phyloP scores from a whole-genome alignment of 2,113 vertebrate species.

The Triplophysa dalaica region DNA sequence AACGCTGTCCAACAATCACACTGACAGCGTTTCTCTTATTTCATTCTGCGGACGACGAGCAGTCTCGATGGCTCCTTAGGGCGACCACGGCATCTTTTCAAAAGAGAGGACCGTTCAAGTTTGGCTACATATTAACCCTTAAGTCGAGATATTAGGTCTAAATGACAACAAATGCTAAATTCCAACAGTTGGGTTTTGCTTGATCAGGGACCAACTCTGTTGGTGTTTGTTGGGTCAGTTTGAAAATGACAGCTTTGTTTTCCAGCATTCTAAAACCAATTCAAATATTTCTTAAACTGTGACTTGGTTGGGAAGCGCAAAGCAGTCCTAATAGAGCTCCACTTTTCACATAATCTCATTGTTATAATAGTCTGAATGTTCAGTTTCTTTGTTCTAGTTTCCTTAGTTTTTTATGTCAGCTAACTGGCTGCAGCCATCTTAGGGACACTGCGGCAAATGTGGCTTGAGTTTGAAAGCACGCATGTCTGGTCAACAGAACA shows the following conservation, averaged over 20 bases:
- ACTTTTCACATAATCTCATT: neutral
- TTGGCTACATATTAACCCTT: conserved; percentile 27
- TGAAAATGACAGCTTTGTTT: no score
- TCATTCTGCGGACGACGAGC: conserved; percentile 23
- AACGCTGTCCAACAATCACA: conserved; percentile 53
- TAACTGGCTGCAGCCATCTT: conserved; percentile 2
- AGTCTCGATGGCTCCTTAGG: conserved; percentile 36
- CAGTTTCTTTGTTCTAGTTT: neutral
- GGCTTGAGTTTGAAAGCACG: conserved; percentile 53
- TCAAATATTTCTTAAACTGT: no score
- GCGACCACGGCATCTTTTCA: conserved; percentile 32
- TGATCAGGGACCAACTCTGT: no score
- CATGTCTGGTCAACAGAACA: conserved; percentile 58
- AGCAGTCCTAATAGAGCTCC: neutral
- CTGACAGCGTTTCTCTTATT: conserved; percentile 40
- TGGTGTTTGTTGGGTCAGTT: no score
- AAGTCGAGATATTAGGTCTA: neutral
- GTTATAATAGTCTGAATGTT: no score
- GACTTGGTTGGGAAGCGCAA: no score
- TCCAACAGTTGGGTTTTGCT: no score
- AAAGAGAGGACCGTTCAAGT: conserved; percentile 44
- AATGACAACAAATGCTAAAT: no score
- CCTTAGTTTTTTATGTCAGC: conserved; percentile 12
- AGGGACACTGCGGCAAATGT: conserved; percentile 49
- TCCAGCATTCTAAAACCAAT: no score